A percentile compares a stretch with the other conserved stretches of the same genome.
Evolutionary conservation across 2,888 invertebrate genomes (phyloP).

Genomic region (Drosophila anomalata): DNA sequence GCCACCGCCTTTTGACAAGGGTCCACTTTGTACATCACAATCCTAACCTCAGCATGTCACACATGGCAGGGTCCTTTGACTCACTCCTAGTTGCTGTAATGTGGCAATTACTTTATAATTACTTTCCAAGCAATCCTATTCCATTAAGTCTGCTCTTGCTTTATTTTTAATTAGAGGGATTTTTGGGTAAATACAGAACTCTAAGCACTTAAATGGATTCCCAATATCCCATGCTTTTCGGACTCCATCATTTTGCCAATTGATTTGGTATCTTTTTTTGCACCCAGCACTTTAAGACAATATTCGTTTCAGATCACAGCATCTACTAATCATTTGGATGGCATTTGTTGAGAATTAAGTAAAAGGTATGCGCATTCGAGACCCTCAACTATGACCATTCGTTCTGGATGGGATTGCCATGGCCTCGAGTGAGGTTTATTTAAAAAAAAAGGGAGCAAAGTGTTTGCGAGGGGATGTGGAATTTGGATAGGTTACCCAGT

Average conservation of each 20-base stretch:
- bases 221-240: conserved; percentile 3
- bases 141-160: neutral
- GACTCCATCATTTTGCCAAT: conserved; percentile 19
- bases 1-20: conserved; percentile 28
- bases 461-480: neutral
- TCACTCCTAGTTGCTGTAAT: conserved; percentile 7
- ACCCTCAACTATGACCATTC: neutral
- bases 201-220: conserved; percentile 19
- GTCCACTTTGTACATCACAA: conserved; percentile 10
- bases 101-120: conserved; percentile 7
- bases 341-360: neutral
- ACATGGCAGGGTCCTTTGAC: conserved; percentile 4
- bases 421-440: conserved; percentile 14
- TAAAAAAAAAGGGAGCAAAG: neutral
- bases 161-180: conserved; percentile 14
- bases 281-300: neutral
- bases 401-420: neutral
- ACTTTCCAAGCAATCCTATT: neutral
- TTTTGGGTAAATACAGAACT: neutral
- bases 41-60: conserved; percentile 1
- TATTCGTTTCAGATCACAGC: neutral
- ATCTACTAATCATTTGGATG: neutral
- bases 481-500: conserved; percentile 13
- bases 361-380: neutral
- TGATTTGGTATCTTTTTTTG: conserved; percentile 14